Conservation (phyloP, 2,113 vertebrate genomes). For the Chionis minor region DNA sequence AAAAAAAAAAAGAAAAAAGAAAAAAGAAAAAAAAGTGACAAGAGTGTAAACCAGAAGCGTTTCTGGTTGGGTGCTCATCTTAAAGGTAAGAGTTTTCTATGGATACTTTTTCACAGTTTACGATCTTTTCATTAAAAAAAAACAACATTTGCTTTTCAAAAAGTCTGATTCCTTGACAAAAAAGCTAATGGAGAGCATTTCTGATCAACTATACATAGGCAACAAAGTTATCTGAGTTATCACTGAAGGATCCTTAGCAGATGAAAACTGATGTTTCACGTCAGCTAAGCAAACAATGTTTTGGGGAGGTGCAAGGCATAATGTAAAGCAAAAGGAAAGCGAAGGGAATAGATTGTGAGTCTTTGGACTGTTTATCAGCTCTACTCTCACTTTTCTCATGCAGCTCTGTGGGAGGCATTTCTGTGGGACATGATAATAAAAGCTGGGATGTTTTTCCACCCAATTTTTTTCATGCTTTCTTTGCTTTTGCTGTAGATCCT, state of each 20-base stretch:
- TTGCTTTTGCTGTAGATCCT: slow-evolving; percentile 19
- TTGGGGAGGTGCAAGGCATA: neutral
- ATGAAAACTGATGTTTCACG: neutral
- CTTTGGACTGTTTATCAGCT: neutral
- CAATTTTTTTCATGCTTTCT: neutral
- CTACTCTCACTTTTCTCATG: neutral
- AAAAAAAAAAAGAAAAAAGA: neutral
- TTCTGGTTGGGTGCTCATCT: neutral
- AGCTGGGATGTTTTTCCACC: neutral
- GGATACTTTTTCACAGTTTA: neutral
- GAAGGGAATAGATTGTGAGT: neutral
- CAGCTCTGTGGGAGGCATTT: slow-evolving; percentile 10
- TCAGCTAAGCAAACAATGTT: neutral
- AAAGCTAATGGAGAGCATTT: neutral
- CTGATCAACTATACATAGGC: neutral
- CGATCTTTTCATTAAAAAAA: neutral
- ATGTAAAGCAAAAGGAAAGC: neutral
- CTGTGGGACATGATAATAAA: neutral
- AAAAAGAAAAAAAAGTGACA: neutral
- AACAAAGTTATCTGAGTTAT: neutral
- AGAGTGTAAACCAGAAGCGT: neutral
- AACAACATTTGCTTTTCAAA: neutral
- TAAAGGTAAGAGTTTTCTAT: neutral
- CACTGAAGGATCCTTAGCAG: neutral
- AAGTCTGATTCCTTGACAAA: neutral